Evolutionary conservation across 1,140 invertebrate genomes (phyloP), one percentile per base, ranked within the genome.

Genomic region (Euborellia annulipes): DNA sequence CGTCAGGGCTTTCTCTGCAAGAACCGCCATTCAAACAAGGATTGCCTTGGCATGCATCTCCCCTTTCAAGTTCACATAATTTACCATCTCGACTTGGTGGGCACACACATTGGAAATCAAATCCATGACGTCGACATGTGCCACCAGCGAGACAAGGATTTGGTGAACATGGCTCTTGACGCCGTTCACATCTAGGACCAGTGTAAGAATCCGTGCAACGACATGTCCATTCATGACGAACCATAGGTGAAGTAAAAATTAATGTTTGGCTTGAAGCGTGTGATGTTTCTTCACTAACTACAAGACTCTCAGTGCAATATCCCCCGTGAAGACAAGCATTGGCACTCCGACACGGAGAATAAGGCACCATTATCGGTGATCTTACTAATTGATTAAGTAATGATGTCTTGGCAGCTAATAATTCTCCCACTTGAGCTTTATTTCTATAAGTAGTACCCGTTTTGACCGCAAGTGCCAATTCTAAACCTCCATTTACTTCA

Each of bases 11-110:
- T 56, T 86, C 82, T 55, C 85, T 78, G 52, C 89, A 93, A 1
- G 85, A 85, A 9, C 88, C 88, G 9, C 88, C 88, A 57, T 92
- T 92, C 55, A 76, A 73, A 54, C 88, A 94, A 2, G 87, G 85
- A 58, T 82, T 86, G 32, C 72, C 78, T 42, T 76, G 78, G 58
- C 89, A 93, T 0, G 77, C 79, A 55, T 87, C 83, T 23, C 82
- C 82, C 54, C 78, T 71, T 57, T 88, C 82, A 42, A 78, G 57
- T 60, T 93, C 85, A 57, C 89, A 93, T n/a, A 75, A 66, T 57
- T 78, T 78, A 4, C 88, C 88, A 54, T 89, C 82, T 30, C 80
- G 72, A 43, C 78, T 68, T 0, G 74, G 57, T 1, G 82, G 76
- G 62, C 89, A 94, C 3, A 70, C 68, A 54, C 90, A 93, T 41